Percentiles rank a stretch among this genome's conserved stretches.
phyloP scores from a whole-genome alignment of 2,113 vertebrate genomes.

The Mandrillus leucophaeus region DNA sequence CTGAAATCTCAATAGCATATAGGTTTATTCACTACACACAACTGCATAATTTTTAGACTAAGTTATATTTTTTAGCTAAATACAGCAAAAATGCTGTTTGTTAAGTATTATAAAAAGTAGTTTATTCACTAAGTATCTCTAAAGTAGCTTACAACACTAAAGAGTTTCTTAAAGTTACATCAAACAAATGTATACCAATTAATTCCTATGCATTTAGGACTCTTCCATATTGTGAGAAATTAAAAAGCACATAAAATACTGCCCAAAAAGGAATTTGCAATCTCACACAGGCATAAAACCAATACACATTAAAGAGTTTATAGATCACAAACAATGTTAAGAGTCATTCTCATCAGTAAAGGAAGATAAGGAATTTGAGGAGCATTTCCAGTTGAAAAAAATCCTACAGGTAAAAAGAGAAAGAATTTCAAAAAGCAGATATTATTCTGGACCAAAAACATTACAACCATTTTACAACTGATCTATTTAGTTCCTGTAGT shows the following conservation, averaged over 20 bases:
- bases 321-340: not conserved
- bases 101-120: conserved; percentile 8
- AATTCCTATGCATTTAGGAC: not conserved
- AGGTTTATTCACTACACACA: conserved; percentile 35
- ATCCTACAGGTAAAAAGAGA: not conserved
- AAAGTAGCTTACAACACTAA: not conserved
- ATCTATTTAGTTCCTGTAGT: not conserved
- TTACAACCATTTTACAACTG: not conserved
- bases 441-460: conserved; percentile 25
- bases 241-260: not conserved
- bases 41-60: not conserved
- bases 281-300: not conserved
- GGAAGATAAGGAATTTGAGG: not conserved
- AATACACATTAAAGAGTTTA: not conserved
- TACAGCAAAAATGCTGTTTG: not conserved
- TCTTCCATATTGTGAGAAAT: not conserved
- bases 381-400: not conserved
- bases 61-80: conserved; percentile 35
- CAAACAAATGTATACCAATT: not conserved
- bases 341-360: not conserved
- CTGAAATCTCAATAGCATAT: conserved; percentile 20
- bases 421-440: not conserved
- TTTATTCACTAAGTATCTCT: not conserved
- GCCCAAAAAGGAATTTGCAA: not conserved
- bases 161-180: not conserved